Conservation (phyloP, 2,113 vertebrate species). For the Synchiropus splendidus region DNA sequence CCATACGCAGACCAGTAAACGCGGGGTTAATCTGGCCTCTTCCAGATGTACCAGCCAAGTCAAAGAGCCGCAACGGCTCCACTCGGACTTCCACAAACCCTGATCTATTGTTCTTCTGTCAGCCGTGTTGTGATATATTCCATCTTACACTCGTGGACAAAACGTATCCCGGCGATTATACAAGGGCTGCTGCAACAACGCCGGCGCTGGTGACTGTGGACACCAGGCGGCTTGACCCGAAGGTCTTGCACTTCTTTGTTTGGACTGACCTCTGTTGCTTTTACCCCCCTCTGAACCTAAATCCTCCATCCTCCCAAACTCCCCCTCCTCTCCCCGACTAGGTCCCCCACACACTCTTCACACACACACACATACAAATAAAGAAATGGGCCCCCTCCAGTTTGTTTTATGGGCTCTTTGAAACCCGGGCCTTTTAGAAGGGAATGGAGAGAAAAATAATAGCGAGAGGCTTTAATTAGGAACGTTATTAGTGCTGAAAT, state of each 20-base stretch:
- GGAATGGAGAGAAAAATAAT: constrained; percentile 33
- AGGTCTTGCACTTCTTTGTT: constrained; percentile 61
- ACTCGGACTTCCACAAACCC: constrained; percentile 50
- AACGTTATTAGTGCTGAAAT: constrained; percentile 57
- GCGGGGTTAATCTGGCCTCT: constrained; percentile 46
- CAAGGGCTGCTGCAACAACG: too few species aligned
- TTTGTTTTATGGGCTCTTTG: constrained; percentile 69
- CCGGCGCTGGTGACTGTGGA: constrained; percentile 54
- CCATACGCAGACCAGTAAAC: constrained; percentile 25
- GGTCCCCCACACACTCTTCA: constrained; percentile 42
- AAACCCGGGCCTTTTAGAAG: constrained; percentile 52
- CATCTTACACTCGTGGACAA: constrained; percentile 56
- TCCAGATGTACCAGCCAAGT: constrained; percentile 50
- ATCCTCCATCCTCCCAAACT: constrained; percentile 28
- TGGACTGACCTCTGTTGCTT: constrained; percentile 59
- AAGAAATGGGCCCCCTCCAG: constrained; percentile 51
- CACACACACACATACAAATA: constrained; percentile 61
- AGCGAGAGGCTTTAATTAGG: constrained; percentile 54
- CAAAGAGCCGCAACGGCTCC: constrained; percentile 37
- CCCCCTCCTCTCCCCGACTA: constrained; percentile 14
- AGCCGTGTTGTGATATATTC: constrained; percentile 64
- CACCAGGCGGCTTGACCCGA: constrained; percentile 65
- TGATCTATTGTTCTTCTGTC: constrained; percentile 66
- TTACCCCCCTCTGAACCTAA: constrained; percentile 59
- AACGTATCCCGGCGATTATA: constrained; percentile 61